Conservation (phyloP, 2,797 vertebrate species). For the Apodemus agrarius region DNA sequence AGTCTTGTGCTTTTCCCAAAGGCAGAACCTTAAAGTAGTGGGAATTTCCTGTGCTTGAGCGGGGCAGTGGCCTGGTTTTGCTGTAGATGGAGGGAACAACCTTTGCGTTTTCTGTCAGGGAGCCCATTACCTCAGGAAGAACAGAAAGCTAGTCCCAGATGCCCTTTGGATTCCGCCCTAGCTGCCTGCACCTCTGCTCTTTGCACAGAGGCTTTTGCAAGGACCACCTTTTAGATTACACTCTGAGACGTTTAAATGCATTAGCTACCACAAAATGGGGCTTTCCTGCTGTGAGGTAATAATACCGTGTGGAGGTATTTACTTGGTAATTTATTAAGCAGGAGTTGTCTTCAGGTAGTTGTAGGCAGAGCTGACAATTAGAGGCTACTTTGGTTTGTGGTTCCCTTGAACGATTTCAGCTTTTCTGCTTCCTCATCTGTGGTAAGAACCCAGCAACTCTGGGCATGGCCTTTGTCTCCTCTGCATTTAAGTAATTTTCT, state of each 20-base stretch:
- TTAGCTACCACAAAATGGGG: not conserved
- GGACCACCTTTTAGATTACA: not conserved
- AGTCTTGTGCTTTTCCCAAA: not conserved
- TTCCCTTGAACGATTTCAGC: not conserved
- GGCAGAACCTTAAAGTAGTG: not conserved
- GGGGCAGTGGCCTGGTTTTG: not conserved
- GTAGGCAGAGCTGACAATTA: not conserved
- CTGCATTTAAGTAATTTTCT: constrained; percentile 12
- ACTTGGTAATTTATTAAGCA: not conserved
- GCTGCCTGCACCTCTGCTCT: not conserved
- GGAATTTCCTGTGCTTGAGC: not conserved
- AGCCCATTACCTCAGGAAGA: not conserved
- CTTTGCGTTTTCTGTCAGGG: not conserved
- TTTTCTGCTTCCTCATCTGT: not conserved
- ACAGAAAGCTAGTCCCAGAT: not conserved
- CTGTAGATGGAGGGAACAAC: constrained; percentile 11
- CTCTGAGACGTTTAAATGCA: not conserved
- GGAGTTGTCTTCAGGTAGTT: not conserved
- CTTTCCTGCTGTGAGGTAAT: constrained; percentile 23
- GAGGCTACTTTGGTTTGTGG: not conserved
- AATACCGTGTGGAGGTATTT: not conserved
- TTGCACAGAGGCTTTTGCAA: not conserved
- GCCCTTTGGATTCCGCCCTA: not conserved
- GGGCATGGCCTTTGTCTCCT: not conserved
- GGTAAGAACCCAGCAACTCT: not conserved